phyloP scores from a whole-genome alignment of 2,888 invertebrate genomes.

The Hirtodrosophila duncani region DNA sequence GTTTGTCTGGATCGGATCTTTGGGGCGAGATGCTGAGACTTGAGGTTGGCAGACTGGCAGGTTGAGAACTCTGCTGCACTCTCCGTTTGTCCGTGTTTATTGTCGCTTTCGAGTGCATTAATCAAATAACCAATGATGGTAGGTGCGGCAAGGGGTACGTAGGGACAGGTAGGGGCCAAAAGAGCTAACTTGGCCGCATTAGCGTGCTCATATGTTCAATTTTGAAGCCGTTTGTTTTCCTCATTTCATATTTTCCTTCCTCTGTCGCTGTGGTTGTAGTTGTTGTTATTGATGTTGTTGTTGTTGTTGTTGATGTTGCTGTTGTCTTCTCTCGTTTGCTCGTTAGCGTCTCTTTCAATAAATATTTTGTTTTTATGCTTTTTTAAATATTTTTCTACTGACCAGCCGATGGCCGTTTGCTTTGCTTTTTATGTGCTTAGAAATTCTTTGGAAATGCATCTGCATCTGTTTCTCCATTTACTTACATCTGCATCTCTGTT shows the following conservation, averaged over 20 bases:
- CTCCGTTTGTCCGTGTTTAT: slow-evolving; percentile 60
- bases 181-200: slow-evolving; percentile 35
- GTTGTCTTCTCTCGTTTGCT: slow-evolving; percentile 25
- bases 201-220: slow-evolving; percentile 54
- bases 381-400: slow-evolving; percentile 64
- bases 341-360: slow-evolving; percentile 64
- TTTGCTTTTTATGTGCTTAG: slow-evolving; percentile 63
- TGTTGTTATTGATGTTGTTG: background rate
- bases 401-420: slow-evolving; percentile 38
- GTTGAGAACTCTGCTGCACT: background rate
- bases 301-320: slow-evolving; percentile 1
- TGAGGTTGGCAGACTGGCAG: too few species aligned
- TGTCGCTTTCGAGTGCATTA: slow-evolving; percentile 73
- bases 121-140: slow-evolving; percentile 51
- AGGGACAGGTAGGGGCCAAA: background rate
- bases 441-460: slow-evolving; percentile 71
- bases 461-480: slow-evolving; percentile 23
- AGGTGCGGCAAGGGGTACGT: background rate
- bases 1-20: slow-evolving; percentile 42
- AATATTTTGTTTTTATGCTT: slow-evolving; percentile 74
- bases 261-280: background rate
- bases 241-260: slow-evolving; percentile 36
- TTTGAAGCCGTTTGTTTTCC: slow-evolving; percentile 46
- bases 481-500: slow-evolving; percentile 35
- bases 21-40: too few species aligned